A percentile compares a stretch with the other conserved stretches of the same genome.
Conservation (phyloP, 2,113 vertebrate genomes). For the Chaetodon auriga region DNA sequence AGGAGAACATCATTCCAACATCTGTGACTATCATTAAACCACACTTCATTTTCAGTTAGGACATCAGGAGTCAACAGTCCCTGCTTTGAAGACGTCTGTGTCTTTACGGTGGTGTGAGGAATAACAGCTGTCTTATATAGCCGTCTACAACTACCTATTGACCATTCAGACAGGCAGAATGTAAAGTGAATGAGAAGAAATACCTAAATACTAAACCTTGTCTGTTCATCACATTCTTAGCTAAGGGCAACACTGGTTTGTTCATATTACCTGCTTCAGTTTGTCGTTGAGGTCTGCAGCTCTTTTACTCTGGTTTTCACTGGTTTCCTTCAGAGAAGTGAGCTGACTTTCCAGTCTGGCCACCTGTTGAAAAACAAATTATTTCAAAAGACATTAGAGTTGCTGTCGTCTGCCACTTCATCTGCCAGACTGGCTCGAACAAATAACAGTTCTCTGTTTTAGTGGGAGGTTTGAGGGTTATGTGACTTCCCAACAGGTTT, state of each 20-base stretch:
- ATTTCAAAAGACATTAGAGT: not conserved
- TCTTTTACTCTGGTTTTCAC: constrained; percentile 90
- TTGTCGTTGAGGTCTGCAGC: constrained; percentile 92
- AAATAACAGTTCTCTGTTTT: not conserved
- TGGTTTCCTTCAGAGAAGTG: constrained; percentile 87
- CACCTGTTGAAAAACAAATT: constrained; percentile 80
- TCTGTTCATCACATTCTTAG: not conserved
- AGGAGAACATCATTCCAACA: not conserved
- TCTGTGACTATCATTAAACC: not conserved
- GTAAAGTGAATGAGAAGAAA: not conserved
- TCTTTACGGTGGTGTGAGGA: not conserved
- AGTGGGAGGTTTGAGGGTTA: not conserved
- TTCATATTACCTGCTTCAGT: constrained; percentile 89
- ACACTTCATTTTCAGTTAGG: not conserved
- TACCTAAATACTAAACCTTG: not conserved
- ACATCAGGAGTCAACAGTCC: not conserved
- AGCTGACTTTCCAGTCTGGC: constrained; percentile 89
- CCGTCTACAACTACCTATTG: not conserved
- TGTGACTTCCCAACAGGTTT: not conserved
- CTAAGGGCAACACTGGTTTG: not conserved
- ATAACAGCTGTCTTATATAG: not conserved
- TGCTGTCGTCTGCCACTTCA: not conserved
- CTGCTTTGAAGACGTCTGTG: not conserved
- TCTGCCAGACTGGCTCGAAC: not conserved
- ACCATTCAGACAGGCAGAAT: not conserved